Percentiles rank a stretch among this genome's conserved stretches.
These are phyloP conservation scores for Monoplex corrugatus DNA, from an alignment of 2,888 invertebrate species.

Conservation along the genomic window DNA sequence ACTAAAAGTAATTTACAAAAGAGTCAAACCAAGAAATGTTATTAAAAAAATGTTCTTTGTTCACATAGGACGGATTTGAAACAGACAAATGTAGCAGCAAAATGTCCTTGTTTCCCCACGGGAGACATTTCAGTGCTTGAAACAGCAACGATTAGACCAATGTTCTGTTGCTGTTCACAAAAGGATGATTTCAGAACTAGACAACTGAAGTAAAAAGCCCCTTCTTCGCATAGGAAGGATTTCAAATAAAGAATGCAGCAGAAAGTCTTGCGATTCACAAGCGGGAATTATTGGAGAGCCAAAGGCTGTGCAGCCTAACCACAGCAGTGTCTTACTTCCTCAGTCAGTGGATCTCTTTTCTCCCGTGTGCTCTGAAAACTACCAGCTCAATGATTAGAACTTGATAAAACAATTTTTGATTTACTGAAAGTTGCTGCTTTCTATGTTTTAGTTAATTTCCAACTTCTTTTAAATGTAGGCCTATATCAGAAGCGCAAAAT, in stretches of 20 bases:
- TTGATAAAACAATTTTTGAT: neutral
- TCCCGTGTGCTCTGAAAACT: conserved; percentile 19
- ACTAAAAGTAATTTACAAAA: too few species aligned
- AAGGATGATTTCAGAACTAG: neutral
- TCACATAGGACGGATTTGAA: too few species aligned
- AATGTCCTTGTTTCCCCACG: neutral
- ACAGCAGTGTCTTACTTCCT: neutral
- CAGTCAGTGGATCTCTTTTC: neutral
- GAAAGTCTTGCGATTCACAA: conserved; percentile 5
- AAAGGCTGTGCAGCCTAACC: neutral
- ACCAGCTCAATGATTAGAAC: conserved; percentile 4
- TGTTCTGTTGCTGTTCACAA: neutral
- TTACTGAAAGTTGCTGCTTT: neutral
- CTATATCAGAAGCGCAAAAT: neutral
- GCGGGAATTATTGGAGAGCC: neutral
- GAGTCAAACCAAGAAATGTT: too few species aligned
- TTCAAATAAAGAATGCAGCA: neutral
- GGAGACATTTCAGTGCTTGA: too few species aligned
- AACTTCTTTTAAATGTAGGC: neutral
- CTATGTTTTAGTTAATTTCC: neutral
- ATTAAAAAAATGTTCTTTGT: too few species aligned
- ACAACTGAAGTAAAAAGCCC: neutral
- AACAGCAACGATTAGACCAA: neutral
- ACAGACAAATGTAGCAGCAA: too few species aligned
- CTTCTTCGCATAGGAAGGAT: too few species aligned